phyloP scores from a whole-genome alignment of 2,888 invertebrate genomes.

The Tinea trinotella region DNA sequence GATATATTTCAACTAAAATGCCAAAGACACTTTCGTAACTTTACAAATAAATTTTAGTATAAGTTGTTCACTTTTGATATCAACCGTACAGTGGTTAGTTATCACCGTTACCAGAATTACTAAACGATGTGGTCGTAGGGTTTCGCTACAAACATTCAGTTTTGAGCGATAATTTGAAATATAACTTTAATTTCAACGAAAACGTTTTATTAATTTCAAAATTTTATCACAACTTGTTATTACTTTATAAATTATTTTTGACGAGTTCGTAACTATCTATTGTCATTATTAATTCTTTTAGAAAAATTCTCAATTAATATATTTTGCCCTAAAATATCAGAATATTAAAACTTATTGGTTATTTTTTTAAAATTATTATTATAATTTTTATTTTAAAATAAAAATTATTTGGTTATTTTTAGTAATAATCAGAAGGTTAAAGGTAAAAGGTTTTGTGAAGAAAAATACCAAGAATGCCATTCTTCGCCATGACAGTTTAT shows the following conservation, averaged over 20 bases:
- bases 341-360: too few relatives aligned
- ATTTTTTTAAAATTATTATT: too few relatives aligned
- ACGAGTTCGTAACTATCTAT: too few relatives aligned
- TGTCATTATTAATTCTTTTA: too few relatives aligned
- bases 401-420: too few relatives aligned
- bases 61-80: slow-evolving; percentile 3
- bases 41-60: slow-evolving; percentile 1
- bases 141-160: not conserved
- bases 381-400: too few relatives aligned
- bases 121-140: slow-evolving; percentile 30
- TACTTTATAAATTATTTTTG: not conserved
- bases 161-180: not conserved
- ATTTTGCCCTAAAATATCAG: too few relatives aligned
- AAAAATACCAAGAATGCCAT: too few relatives aligned
- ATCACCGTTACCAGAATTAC: slow-evolving; percentile 24
- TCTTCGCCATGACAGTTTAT: too few relatives aligned
- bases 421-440: too few relatives aligned
- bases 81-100: not conserved
- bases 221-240: not conserved
- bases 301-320: too few relatives aligned
- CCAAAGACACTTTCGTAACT: not conserved
- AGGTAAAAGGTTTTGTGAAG: too few relatives aligned
- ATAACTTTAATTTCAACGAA: not conserved
- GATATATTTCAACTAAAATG: not conserved
- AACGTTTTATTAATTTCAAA: not conserved